Base-by-base conservation (phyloP, 1,140 invertebrate genomes). In the Caenorhabditis tropicalis region DNA sequence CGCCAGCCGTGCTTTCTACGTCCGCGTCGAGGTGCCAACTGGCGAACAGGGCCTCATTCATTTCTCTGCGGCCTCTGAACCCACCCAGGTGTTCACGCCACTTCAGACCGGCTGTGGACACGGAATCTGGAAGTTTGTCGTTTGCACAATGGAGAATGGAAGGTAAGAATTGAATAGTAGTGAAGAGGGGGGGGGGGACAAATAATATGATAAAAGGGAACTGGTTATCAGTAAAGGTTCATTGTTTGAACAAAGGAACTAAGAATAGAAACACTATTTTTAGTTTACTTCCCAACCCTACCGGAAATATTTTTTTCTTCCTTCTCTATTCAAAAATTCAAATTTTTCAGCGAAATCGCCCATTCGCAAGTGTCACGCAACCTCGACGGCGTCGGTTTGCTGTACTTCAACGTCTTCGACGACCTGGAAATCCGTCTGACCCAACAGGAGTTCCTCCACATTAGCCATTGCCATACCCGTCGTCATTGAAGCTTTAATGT, bases 341-440 rank as follows among this genome's bases (percentile, higher is more conserved):
- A 1, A 29, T 60, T 60, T 60, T 60, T 10, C 65, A 74, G 36
- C 33, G 65, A 74, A 24, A 74, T 74, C 65, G 65, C 65, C 4
- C 65, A 74, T 36, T 74, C 65, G 1, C 27, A 39, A 2, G 36
- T 46, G 0, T 74, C 65, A 1, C 65, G 65, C 36, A 74, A 74
- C 21, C 36, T 74, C 9, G 65, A 74, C 36, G 65, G 65, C 19
- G 65, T 74, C 36, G 65, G 65, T 43, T 43, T 43, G 9, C 36
- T 74, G 29, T 74, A 43, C 65, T 74, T 74, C 65, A 74, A 74
- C n/a, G 65, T 74, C 36, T 74, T 74, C 36, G 65, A 74, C 2
- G 65, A 74, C n/a, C 9, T 74, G 65, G 65, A 74, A 74, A 74
- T 74, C 36, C 36, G 65, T 74, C n/a, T 74, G 21, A 74, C 65